phyloP scores from a whole-genome alignment of 2,113 vertebrate genomes.

The Solea solea region DNA sequence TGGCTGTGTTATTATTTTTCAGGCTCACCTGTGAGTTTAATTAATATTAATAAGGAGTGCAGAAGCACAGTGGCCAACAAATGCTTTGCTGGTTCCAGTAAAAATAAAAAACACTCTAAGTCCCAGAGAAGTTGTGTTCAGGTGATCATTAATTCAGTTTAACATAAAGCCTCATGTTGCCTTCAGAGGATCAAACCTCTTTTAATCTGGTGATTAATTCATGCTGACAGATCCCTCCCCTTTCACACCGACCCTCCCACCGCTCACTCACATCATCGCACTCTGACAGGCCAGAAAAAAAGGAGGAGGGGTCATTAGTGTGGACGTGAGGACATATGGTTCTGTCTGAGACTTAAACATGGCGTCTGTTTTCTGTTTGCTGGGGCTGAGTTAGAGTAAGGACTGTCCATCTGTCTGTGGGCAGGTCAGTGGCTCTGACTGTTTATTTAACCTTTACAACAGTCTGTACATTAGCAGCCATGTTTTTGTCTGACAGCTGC shows the following conservation, averaged over 20 bases:
- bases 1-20: too few species aligned
- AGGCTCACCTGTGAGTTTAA: too few species aligned
- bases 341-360: conserved; percentile 48
- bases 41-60: too few species aligned
- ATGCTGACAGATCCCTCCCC: conserved; percentile 50
- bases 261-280: conserved; percentile 9
- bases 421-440: background rate
- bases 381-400: background rate
- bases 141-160: too few species aligned
- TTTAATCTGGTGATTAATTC: conserved; percentile 19
- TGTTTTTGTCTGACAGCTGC: conserved; percentile 65
- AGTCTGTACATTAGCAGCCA: conserved; percentile 44
- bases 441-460: conserved; percentile 49
- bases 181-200: too few species aligned
- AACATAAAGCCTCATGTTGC: too few species aligned
- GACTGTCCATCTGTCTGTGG: conserved; percentile 61
- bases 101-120: too few species aligned
- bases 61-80: too few species aligned
- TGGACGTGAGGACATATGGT: conserved; percentile 60
- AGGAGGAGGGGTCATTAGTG: conserved; percentile 4
- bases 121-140: too few species aligned
- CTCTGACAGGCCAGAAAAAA: conserved; percentile 3
- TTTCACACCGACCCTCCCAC: background rate
- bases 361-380: background rate
- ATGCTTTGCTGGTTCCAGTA: too few species aligned